Evolutionary conservation across 2,113 vertebrate genomes (phyloP), one percentile per base, ranked within the genome.

Genomic region (Campylomormyrus numenius): DNA sequence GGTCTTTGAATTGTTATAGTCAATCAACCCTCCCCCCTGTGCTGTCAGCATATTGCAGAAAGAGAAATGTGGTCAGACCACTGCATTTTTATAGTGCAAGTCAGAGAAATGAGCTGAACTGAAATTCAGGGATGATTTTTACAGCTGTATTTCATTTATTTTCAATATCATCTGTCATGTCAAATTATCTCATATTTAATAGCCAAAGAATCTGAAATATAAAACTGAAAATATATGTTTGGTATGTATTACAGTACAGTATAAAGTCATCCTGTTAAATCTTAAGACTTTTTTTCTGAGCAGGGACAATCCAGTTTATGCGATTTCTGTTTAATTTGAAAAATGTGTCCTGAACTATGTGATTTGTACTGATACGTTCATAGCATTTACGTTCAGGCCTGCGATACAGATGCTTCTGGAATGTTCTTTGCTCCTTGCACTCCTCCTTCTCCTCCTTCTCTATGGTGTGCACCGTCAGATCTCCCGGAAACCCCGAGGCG

Each of bases 401-500:
- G 94, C 93, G 92, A 93, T 91, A 90, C 92, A 91, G 92, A 94
- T 94, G 95, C 94, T 95, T 92, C 89, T 92, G 93, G 91, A 94
- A 93, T 90, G 93, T 90, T 92, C 89, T 90, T n/a, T 52, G 52
- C 45, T 48, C 39, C 62, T 88, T 45, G 74, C 21, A 24, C 11
- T 53, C 90, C 70, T 27, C 92, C 92, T 27, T 1, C 92, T 91
- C 87, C 90, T 90, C 91, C 92, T 91, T 90, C 88, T 91, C 92
- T 91, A 93, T 91, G 85, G 92, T 92, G 93, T 92, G 93, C 93
- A 86, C 91, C 94, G 94, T 95, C 93, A 95, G 94, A 95, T 95
- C 93, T 96, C 94, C 92, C 94, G 93, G 94, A 95, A 95, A 94
- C 94, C 95, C 95, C 94, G 92, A 94, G 95, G 95, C 94, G 92